Evolutionary conservation across 2,888 invertebrate genomes (phyloP).

Genomic region (Scaptomyza polygonia): DNA sequence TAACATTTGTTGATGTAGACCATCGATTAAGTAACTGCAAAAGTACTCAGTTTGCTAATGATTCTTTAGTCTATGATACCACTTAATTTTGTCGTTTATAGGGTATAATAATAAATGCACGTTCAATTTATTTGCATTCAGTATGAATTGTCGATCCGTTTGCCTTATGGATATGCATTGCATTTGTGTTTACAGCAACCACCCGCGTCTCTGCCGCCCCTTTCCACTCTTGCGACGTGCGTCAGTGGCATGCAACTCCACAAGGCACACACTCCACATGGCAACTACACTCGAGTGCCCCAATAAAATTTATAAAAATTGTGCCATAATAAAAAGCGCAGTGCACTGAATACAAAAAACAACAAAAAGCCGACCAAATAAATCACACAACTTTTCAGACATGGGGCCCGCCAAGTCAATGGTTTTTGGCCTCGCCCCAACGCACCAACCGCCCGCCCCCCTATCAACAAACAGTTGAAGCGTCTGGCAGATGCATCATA

Average conservation of each 20-base stretch:
- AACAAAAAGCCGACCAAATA: slow-evolving; percentile 66
- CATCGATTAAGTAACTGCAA: no score
- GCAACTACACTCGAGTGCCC: slow-evolving; percentile 69
- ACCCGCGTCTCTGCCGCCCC: background rate
- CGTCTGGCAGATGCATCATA: slow-evolving; percentile 36
- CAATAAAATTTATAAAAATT: slow-evolving; percentile 74
- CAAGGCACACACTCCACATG: slow-evolving; percentile 43
- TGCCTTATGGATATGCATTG: slow-evolving; percentile 60
- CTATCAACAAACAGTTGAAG: background rate
- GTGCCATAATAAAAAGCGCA: slow-evolving; percentile 74
- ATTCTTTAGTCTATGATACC: background rate
- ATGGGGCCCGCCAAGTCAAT: slow-evolving; percentile 58
- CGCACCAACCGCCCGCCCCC: background rate
- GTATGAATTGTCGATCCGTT: slow-evolving; percentile 51
- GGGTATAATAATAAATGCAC: slow-evolving; percentile 59
- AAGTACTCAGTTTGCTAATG: no score
- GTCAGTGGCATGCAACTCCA: slow-evolving; percentile 60
- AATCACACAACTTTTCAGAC: slow-evolving; percentile 76
- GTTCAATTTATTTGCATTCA: slow-evolving; percentile 33
- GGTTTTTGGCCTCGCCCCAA: slow-evolving; percentile 10
- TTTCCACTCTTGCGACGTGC: slow-evolving; percentile 22
- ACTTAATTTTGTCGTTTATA: no score
- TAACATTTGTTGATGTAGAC: no score
- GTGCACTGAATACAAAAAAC: slow-evolving; percentile 46
- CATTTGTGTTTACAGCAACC: slow-evolving; percentile 51